These are phyloP conservation scores for Orussus abietinus DNA, from an alignment of 1,140 invertebrate species.

Conservation along the genomic window DNA sequence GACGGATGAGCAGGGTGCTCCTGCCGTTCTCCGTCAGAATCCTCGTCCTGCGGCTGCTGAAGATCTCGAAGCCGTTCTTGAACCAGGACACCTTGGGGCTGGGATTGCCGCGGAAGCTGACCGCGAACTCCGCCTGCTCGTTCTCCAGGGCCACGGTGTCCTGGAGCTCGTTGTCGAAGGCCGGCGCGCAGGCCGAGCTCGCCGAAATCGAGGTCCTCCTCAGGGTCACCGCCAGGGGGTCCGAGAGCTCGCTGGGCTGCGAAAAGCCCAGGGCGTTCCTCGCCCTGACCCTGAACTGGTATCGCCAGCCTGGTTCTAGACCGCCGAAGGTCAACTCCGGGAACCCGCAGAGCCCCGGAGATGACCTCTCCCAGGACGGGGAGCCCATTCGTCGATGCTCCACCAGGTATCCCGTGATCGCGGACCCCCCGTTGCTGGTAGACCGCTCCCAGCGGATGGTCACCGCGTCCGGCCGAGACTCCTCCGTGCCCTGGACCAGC, in stretches of 20 bases:
- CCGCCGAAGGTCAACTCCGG: slow-evolving; percentile 73
- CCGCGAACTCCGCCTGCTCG: slow-evolving; percentile 77
- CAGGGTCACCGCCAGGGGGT: slow-evolving; percentile 70
- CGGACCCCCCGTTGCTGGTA: slow-evolving; percentile 79
- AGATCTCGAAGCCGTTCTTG: slow-evolving; percentile 83
- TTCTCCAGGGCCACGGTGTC: slow-evolving; percentile 71
- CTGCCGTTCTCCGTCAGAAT: slow-evolving; percentile 73
- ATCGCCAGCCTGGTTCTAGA: slow-evolving; percentile 80
- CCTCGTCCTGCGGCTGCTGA: slow-evolving; percentile 73
- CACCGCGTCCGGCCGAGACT: slow-evolving; percentile 77
- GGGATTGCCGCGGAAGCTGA: slow-evolving; percentile 77
- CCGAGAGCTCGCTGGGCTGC: slow-evolving; percentile 72
- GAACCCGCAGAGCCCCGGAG: slow-evolving; percentile 63
- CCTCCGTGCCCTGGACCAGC: slow-evolving; percentile 62
- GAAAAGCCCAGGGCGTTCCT: slow-evolving; percentile 81
- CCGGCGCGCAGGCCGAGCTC: slow-evolving; percentile 63
- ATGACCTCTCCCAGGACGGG: slow-evolving; percentile 72
- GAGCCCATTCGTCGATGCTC: slow-evolving; percentile 75
- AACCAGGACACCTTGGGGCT: slow-evolving; percentile 89
- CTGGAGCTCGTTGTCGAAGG: slow-evolving; percentile 64
- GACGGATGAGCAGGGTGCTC: slow-evolving; percentile 78
- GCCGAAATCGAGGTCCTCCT: slow-evolving; percentile 65
- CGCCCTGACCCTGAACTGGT: slow-evolving; percentile 84
- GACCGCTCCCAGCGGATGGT: slow-evolving; percentile 83
- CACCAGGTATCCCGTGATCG: slow-evolving; percentile 79